Evolutionary conservation across 2,113 vertebrate genomes (phyloP).

Genomic region (Taxidea taxus): DNA sequence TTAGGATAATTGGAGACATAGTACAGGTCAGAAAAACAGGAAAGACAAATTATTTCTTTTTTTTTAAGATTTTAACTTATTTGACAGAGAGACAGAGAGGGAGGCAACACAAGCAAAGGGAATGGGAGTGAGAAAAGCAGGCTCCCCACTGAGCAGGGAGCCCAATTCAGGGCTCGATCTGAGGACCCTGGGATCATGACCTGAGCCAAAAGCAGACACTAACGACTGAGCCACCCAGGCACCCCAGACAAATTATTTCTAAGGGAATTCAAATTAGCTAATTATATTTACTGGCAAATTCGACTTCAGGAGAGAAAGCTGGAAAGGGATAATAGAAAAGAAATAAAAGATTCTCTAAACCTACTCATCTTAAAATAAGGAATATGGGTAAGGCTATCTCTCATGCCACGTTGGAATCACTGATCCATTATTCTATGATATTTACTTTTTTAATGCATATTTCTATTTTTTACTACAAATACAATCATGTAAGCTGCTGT

Average conservation of each 20-base stretch:
- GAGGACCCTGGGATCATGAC: too few relatives aligned
- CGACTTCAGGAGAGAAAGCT: neutral
- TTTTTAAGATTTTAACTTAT: too few relatives aligned
- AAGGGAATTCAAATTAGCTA: neutral
- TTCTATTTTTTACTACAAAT: neutral
- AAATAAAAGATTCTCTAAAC: neutral
- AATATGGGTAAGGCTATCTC: neutral
- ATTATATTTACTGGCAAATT: neutral
- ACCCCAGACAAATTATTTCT: neutral
- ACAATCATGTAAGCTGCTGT: neutral
- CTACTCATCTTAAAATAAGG: neutral
- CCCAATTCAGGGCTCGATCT: too few relatives aligned
- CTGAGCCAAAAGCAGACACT: too few relatives aligned
- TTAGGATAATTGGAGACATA: neutral
- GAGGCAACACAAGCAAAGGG: too few relatives aligned
- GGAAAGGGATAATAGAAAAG: neutral
- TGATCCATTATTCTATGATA: neutral
- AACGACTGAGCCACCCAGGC: too few relatives aligned
- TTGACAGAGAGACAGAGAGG: too few relatives aligned
- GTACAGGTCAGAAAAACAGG: neutral
- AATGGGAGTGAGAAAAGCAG: too few relatives aligned
- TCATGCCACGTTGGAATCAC: neutral
- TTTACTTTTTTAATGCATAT: neutral
- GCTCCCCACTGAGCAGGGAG: too few relatives aligned
- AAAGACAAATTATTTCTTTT: neutral